Evolutionary conservation across 1,140 invertebrate species (phyloP).

Genomic region (Drosophila athabasca): DNA sequence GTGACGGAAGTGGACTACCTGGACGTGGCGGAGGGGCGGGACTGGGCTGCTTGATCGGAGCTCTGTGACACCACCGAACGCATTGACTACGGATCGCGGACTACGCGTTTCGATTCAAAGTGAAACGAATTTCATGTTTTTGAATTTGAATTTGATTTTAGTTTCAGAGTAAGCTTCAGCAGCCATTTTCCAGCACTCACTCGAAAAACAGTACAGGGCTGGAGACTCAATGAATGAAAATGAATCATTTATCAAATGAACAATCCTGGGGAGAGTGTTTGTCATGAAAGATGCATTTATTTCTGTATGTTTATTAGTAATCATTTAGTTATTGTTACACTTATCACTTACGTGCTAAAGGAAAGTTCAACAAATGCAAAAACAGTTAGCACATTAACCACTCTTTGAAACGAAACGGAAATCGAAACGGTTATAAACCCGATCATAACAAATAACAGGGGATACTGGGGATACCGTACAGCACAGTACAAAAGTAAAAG

Average conservation of each 20-base stretch:
- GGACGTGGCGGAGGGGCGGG: not conserved
- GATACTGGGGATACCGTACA: not conserved
- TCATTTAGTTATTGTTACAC: conserved; percentile 79
- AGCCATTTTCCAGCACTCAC: conserved; percentile 21
- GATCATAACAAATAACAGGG: conserved; percentile 37
- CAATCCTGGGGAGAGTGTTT: not conserved
- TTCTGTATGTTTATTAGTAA: conserved; percentile 66
- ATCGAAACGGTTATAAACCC: conserved; percentile 22
- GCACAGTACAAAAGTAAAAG: not conserved
- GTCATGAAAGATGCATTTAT: conserved; percentile 20
- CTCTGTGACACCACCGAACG: conserved; percentile 22
- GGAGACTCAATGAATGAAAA: not conserved
- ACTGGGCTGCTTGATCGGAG: not conserved
- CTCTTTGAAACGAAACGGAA: conserved; percentile 12
- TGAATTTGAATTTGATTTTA: conserved; percentile 40
- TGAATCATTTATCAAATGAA: too few species aligned
- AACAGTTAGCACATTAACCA: conserved; percentile 43
- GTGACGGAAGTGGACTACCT: conserved; percentile 12
- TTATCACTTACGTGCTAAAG: conserved; percentile 67
- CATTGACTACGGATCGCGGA: conserved; percentile 39
- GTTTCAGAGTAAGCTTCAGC: conserved; percentile 33
- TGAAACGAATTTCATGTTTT: conserved; percentile 15
- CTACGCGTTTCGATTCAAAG: conserved; percentile 30
- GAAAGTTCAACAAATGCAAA: conserved; percentile 35
- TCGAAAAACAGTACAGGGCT: not conserved